These are phyloP conservation scores for Colistium nudipinnis DNA, from an alignment of 2,113 vertebrate species.

Conservation along the genomic window DNA sequence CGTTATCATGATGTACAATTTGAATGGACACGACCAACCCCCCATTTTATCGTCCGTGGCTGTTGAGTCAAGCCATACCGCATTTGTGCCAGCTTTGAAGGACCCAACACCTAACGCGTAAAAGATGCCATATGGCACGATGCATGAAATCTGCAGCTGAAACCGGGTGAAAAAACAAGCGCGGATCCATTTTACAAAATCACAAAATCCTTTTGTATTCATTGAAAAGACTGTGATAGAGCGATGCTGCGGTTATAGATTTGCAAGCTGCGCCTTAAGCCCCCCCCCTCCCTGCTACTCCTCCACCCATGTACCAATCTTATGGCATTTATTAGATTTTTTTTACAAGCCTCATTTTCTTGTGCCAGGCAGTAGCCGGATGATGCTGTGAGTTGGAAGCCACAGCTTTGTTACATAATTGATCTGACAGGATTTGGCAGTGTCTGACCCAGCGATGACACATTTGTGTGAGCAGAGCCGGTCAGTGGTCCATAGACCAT, in stretches of 20 bases:
- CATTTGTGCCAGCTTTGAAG: conserved; percentile 61
- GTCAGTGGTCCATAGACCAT: conserved; percentile 32
- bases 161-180: conserved; percentile 20
- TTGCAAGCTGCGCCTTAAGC: conserved; percentile 65
- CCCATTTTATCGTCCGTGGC: conserved; percentile 66
- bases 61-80: conserved; percentile 59
- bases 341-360: conserved; percentile 50
- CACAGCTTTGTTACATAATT: conserved; percentile 70
- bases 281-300: conserved; percentile 29
- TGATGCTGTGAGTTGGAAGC: conserved; percentile 49
- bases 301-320: conserved; percentile 63
- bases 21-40: conserved; percentile 57
- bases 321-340: conserved; percentile 64
- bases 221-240: conserved; percentile 65
- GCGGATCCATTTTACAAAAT: conserved; percentile 69
- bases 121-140: conserved; percentile 62
- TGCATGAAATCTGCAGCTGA: conserved; percentile 50
- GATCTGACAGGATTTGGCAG: conserved; percentile 70
- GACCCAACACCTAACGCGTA: conserved; percentile 56
- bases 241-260: conserved; percentile 73
- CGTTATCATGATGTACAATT: conserved; percentile 57
- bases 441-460: conserved; percentile 71
- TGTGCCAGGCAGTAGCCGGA: conserved; percentile 59
- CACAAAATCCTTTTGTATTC: conserved; percentile 61
- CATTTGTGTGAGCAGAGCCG: conserved; percentile 51